Percentiles rank a stretch among this genome's conserved stretches.
phyloP scores from a whole-genome alignment of 92 coral and sea anemone species.

The Palythoa grandis region DNA sequence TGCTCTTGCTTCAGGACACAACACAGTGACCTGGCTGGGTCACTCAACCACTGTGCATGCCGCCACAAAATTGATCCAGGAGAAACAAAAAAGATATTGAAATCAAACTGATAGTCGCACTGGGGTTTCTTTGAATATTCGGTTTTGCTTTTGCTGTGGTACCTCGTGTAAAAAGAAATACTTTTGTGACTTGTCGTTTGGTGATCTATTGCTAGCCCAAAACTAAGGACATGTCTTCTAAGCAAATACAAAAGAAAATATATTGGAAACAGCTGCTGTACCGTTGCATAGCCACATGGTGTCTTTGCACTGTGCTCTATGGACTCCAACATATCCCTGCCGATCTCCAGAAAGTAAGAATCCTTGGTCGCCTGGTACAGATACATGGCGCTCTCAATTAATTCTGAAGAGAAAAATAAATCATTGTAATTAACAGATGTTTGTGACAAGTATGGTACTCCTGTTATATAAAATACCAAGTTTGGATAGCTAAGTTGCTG shows the following conservation, averaged over 20 bases:
- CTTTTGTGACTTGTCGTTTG: too few relatives aligned
- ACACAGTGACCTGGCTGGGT: too few relatives aligned
- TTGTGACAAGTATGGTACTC: not conserved
- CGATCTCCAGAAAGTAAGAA: slow-evolving; percentile 92
- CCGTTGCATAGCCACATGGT: slow-evolving; percentile 99
- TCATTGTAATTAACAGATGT: not conserved
- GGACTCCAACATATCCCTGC: slow-evolving; percentile 93
- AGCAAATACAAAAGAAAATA: not conserved
- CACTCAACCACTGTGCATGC: too few relatives aligned
- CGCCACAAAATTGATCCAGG: too few relatives aligned
- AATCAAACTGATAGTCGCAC: too few relatives aligned
- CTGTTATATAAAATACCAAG: not conserved
- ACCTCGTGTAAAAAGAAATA: too few relatives aligned
- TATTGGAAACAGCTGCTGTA: slow-evolving; percentile 40
- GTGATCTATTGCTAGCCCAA: not conserved
- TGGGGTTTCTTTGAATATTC: too few relatives aligned
- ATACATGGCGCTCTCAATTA: slow-evolving; percentile 98
- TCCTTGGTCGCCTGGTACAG: slow-evolving; percentile 92
- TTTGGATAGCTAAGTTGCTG: not conserved
- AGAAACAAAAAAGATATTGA: too few relatives aligned
- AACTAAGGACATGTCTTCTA: not conserved
- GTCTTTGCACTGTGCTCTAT: slow-evolving; percentile 95
- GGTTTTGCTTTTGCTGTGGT: too few relatives aligned
- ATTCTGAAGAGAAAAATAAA: slow-evolving; percentile 55
- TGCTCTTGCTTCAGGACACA: too few relatives aligned